Evolutionary conservation across 2,113 vertebrate genomes (phyloP).

Genomic region (Petromus typicus): DNA sequence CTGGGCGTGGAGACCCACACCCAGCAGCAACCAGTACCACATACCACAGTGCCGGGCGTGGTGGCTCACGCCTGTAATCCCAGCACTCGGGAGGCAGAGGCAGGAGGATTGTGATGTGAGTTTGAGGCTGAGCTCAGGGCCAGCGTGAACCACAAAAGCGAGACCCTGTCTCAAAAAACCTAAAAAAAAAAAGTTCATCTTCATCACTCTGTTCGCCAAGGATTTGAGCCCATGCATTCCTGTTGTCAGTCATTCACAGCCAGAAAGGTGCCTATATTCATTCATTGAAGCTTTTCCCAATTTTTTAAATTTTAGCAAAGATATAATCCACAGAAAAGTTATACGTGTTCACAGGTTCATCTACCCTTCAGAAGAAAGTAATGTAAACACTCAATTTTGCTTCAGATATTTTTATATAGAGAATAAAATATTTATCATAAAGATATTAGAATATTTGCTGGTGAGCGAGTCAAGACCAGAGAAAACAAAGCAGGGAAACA

Average conservation of each 20-base stretch:
- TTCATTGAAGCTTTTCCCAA: not conserved
- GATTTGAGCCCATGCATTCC: not conserved
- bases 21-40: too few species aligned
- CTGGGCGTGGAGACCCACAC: too few species aligned
- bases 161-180: too few species aligned
- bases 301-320: not conserved
- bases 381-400: not conserved
- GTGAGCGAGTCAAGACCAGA: not conserved
- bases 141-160: too few species aligned
- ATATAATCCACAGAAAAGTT: constrained; percentile 14
- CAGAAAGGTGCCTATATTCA: constrained; percentile 19
- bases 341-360: not conserved
- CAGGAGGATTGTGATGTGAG: too few species aligned
- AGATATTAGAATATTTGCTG: not conserved
- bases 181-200: too few species aligned
- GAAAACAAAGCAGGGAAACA: not conserved
- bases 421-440: constrained; percentile 27
- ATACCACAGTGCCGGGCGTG: too few species aligned
- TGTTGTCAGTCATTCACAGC: not conserved
- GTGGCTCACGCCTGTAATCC: too few species aligned
- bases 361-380: not conserved
- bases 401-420: not conserved
- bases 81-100: too few species aligned
- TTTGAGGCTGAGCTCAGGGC: too few species aligned
- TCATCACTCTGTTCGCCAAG: not conserved